Conservation (phyloP, 2,797 vertebrate genomes). For the Loris lydekkerianus region DNA sequence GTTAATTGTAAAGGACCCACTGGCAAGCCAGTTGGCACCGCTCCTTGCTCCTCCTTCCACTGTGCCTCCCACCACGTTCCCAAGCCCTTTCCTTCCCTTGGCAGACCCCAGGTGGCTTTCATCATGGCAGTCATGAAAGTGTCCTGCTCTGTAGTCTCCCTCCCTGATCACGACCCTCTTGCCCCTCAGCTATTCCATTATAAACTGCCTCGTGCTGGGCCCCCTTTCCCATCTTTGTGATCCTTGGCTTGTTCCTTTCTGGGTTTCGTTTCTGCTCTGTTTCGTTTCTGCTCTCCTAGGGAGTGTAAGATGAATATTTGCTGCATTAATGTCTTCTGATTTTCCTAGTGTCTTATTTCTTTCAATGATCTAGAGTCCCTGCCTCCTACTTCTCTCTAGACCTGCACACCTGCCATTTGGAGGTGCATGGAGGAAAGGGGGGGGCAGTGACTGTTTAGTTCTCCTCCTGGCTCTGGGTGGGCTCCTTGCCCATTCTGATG, state of each 20-base stretch:
- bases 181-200: background rate
- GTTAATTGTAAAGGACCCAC: background rate
- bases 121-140: background rate
- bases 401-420: background rate
- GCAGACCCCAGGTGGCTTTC: background rate
- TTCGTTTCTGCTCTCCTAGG: too few species aligned
- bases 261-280: background rate
- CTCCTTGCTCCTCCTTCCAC: background rate
- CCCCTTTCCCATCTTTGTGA: too few species aligned
- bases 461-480: background rate
- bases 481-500: background rate
- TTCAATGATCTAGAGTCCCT: background rate
- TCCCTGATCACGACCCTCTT: background rate
- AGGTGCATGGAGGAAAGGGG: background rate
- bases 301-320: background rate
- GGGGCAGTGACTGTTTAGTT: rapidly evolving
- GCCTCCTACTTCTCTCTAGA: background rate
- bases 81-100: background rate
- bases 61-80: rapidly evolving
- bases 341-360: background rate
- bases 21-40: background rate
- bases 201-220: too few species aligned
- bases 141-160: background rate
- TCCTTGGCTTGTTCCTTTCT: rapidly evolving
- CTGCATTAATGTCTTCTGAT: background rate